Evolutionary conservation across 1,140 invertebrate species (phyloP).

Genomic region (Aphaenogaster rudis): DNA sequence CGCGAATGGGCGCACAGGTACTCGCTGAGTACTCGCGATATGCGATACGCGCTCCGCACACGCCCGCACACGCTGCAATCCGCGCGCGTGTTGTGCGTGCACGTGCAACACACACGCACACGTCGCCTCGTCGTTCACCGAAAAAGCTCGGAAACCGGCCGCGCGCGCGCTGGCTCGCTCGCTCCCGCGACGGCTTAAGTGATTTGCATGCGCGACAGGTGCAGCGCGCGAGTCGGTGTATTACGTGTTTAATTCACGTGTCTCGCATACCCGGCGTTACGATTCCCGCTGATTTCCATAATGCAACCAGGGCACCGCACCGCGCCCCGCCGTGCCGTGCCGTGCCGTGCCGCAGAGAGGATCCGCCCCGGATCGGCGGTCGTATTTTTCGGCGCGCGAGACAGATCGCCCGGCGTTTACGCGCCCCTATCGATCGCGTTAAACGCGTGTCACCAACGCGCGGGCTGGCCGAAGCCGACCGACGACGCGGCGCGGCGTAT

Average conservation of each 20-base stretch:
- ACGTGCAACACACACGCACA: not conserved
- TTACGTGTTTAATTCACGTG: slow-evolving; percentile 83
- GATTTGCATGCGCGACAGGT: slow-evolving; percentile 83
- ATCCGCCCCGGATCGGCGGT: slow-evolving; percentile 56
- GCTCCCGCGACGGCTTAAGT: slow-evolving; percentile 70
- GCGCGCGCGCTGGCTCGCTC: slow-evolving; percentile 44
- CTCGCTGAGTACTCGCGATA: not conserved
- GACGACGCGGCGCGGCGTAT: not conserved
- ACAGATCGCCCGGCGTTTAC: slow-evolving; percentile 46
- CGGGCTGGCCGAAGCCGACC: not conserved
- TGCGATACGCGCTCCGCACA: slow-evolving; percentile 23
- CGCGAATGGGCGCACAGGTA: not conserved
- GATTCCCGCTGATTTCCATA: slow-evolving; percentile 76
- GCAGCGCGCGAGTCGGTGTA: slow-evolving; percentile 78
- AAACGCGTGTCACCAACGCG: slow-evolving; percentile 48
- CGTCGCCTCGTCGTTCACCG: slow-evolving; percentile 30
- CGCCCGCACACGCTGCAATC: not conserved
- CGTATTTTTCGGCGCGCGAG: slow-evolving; percentile 68
- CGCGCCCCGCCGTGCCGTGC: not conserved
- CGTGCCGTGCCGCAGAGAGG: slow-evolving; percentile 22
- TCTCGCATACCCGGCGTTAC: slow-evolving; percentile 77
- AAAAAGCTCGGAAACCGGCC: slow-evolving; percentile 74
- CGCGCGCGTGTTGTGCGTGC: not conserved
- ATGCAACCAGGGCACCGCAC: slow-evolving; percentile 61
- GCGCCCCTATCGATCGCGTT: slow-evolving; percentile 47